Evolutionary conservation across 2,797 vertebrate species (phyloP), one percentile per base, ranked within the genome.

Genomic region (Protosalanx chinensis): DNA sequence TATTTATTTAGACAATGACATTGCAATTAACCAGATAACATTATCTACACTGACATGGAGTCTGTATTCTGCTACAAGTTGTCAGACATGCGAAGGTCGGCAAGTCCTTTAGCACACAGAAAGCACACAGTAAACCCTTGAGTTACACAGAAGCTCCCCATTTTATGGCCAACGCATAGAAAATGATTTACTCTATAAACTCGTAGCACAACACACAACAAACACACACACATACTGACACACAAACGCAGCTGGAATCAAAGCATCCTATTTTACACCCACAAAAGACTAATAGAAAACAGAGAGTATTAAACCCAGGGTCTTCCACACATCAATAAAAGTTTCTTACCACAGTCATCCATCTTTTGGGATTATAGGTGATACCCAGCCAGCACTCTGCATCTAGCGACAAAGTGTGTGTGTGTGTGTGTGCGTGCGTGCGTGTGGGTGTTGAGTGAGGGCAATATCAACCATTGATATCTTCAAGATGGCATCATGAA

Each of bases 281-380:
- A 33, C 66, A 33, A 56, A 35, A 30, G 49, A 56, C 66, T 68
- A 57, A 68, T 56, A 68, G 66, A 70, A 70, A 60, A 29, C 56
- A 70, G 59, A 23, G 12, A 16, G 10, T 60, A 61, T 70, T 46
- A 61, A 70, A 61, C 13, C 13, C 58, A 41, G 56, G 18, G 29
- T 56, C 59, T 70, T 70, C 60, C 67, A 57, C 27, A 68, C 33
- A 46, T 68, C 66, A 35, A 68, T 68, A 68, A 35, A 57, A 7
- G 51, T 56, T 56, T 4, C 51, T 12, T 7, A 8, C 29, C 51
- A 57, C 16, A 56, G 66, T 53, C 29, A 68, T 68, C 66, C 66
- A 13, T 68, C 51, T 57, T 46, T 46, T 56, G 29, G 18, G 29
- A 33, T 68, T 35, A 68, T 68, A 68, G 66, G 29, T 68, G 51